Base-by-base conservation (phyloP, 1,140 invertebrate genomes). In the Chelonus insularis region DNA sequence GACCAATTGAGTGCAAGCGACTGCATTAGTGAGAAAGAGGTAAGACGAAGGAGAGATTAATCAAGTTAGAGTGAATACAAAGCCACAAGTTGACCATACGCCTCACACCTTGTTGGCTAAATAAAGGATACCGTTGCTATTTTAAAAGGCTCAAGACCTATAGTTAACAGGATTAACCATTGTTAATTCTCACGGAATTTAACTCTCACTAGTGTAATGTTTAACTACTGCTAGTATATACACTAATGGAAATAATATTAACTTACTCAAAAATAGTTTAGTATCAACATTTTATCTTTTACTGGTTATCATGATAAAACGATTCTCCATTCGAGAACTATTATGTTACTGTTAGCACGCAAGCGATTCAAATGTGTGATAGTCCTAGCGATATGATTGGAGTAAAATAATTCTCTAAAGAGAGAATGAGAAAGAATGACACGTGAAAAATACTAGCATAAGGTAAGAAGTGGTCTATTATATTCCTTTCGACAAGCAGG, bases 51-150 rank as follows among this genome's bases (percentile, higher is more conserved):
- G 8, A 4, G 4, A 25, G 21, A 36, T 50, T 11, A 43, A 32
- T 34, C 12, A 34, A 32, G 51, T 14, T 12, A 36, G 43, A 36
- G 45, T 36, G 25, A 18, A 32, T 45, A 25, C 8, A 62, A 12
- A 23, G 14, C 36, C 12, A 20, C 48, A 47, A 36, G 16, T 41
- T 37, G 61, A 59, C 36, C 68, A 58, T 66, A 63, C 66, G 57
- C 67, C 55, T 60, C 51, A 51, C 55, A 65, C 57, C 69, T 72
- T 75, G 73, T 73, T 73, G 70, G 71, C 68, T 69, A 75, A 73
- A 75, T 75, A 73, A 71, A 73, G 68, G 66, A 71, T 73, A 66
- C 65, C 60, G 63, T 69, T 68, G 67, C 29, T 39, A 25, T 63
- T 68, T 66, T 62, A 37, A 66, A 67, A 58, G 66, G 58, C 47